Evolutionary conservation across 2,113 vertebrate genomes (phyloP), one percentile per base, ranked within the genome.

Genomic region (Megaptera novaeangliae): DNA sequence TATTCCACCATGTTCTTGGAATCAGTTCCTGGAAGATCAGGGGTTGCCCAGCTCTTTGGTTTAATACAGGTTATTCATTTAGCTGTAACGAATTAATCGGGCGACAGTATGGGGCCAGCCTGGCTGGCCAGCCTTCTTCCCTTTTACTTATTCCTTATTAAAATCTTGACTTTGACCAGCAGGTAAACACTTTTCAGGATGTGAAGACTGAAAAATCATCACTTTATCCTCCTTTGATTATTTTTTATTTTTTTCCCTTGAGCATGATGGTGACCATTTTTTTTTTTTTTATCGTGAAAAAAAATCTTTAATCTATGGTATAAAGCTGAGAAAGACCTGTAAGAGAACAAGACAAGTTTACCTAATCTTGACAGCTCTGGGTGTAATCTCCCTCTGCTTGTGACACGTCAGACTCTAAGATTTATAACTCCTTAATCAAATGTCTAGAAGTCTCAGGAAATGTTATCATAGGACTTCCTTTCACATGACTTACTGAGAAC

Each of bases 401-500:
- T 99, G 99, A 99, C 99, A 99, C 98, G 99, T 98, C 98, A 98
- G 99, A 98, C 98, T 99, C 98, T 98, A 99, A 99, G 99, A 99
- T 99, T 99, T 99, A 99, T 99, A 99, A 99, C 99, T 99, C 98
- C 98, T 99, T 99, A 99, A 99, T 99, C 99, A 99, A 99, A 99
- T 99, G 99, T 99, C 99, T 99, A 98, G 99, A 98, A 99, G 98
- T 99, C 98, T 98, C 99, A 99, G 98, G 99, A 99, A 99, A 98
- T 99, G 99, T 99, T 99, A 99, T 99, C 99, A 15, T 98, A 98
- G 98, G 97, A 98, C 98, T 99, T 99, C 99, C 99, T 99, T 99
- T 99, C 99, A 99, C 99, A 99, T 98, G 99, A 99, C 99, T 99
- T 99, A 97, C 98, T 98, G 98, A 98, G 98, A 98, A 98, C 99